Conservation (phyloP, 2,888 invertebrate genomes). For the Leptopilina drosophilae region DNA sequence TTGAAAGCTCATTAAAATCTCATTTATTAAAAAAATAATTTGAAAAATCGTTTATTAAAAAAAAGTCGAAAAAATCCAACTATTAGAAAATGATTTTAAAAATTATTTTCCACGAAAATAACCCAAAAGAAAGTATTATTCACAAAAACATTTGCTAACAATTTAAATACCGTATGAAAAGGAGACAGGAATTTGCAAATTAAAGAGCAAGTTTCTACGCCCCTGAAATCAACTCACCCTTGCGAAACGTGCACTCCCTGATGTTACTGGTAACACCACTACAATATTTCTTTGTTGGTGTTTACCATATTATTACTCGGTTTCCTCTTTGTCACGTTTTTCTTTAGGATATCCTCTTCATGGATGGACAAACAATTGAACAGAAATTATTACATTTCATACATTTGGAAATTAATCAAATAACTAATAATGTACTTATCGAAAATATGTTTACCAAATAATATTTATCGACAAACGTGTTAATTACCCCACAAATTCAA, state of each 20-base stretch:
- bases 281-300: slow-evolving; percentile 25
- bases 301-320: slow-evolving; percentile 27
- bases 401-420: slow-evolving; percentile 11
- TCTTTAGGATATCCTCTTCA: slow-evolving; percentile 36
- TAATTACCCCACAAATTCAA: slow-evolving; percentile 16
- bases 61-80: too few relatives aligned
- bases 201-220: background rate
- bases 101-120: too few relatives aligned
- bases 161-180: too few relatives aligned
- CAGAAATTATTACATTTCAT: slow-evolving; percentile 5
- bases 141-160: too few relatives aligned
- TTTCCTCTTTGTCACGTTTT: slow-evolving; percentile 34
- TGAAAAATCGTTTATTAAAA: too few relatives aligned
- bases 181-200: background rate
- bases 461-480: background rate
- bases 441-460: background rate
- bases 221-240: slow-evolving; percentile 30
- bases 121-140: too few relatives aligned
- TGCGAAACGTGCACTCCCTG: slow-evolving; percentile 31
- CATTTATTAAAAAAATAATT: too few relatives aligned
- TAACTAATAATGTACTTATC: slow-evolving; percentile 9
- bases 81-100: too few relatives aligned
- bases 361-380: slow-evolving; percentile 19
- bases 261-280: slow-evolving; percentile 33
- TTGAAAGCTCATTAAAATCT: too few relatives aligned